Evolutionary conservation across 2,797 vertebrate species (phyloP), one percentile per base, ranked within the genome.

Genomic region (Chelon auratus): DNA sequence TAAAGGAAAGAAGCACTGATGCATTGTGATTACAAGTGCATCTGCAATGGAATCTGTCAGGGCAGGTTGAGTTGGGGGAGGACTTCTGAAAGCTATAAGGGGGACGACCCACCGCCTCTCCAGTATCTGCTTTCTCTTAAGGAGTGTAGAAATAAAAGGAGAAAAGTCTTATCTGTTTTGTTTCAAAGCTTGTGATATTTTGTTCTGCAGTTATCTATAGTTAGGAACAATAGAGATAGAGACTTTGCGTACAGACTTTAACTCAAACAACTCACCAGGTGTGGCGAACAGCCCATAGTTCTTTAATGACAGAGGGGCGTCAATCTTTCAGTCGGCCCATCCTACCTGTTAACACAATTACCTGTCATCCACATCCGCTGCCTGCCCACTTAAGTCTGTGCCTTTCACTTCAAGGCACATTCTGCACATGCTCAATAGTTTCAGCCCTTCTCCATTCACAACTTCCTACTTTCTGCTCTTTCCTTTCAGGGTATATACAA

Each of bases 11-110:
- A 78, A 66, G 57, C 56, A 43, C 64, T 40, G 72, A 81, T 75
- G 69, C 86, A 72, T 77, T 89, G 84, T 81, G 82, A 85, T 90
- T 91, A 87, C 64, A 86, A 87, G 83, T 75, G 84, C 74, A 83
- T 86, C 86, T 22, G 53, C 58, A 20, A 63, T 37, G 66, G 89
- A 88, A 92, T 92, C 67, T 91, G 91, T 93, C 18, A 48, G 84
- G 89, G 66, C 90, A 92, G 77, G 92, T 90, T 85, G 77, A 70
- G 73, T 40, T 42, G 36, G 52, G 68, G 72, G 71, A 71, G 66
- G 76, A 69, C 55, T 69, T 37, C 84, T 88, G 82, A 90, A 89
- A 87, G 78, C 53, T 63, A 74, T 78, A 62, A 73, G 68, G 30
- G 40, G 74, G 61, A 15, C 14, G 66, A 79, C 57, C 66, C 72